These are phyloP conservation scores for Candidula unifasciata DNA, from an alignment of 2,888 invertebrate genomes.

Conservation along the genomic window DNA sequence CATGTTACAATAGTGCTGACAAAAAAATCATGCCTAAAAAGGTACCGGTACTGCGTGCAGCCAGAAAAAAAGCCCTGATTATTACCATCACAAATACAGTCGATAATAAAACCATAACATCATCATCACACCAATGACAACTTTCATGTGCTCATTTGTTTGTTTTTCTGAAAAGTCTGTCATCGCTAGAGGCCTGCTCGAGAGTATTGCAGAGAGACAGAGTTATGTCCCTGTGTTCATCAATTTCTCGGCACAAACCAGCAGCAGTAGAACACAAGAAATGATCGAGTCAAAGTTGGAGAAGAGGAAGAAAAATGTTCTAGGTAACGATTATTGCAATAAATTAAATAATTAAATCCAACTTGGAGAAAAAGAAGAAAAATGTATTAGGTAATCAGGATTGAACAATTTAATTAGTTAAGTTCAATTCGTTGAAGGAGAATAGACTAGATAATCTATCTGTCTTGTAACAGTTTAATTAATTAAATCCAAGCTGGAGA, in stretches of 20 bases:
- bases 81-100: background rate
- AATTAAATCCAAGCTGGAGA: slow-evolving; percentile 89
- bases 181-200: slow-evolving; percentile 87
- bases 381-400: slow-evolving; percentile 81
- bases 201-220: slow-evolving; percentile 82
- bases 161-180: slow-evolving; percentile 81
- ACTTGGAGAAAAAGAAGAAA: slow-evolving; percentile 89
- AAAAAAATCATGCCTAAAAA: too few species aligned
- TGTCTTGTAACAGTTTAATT: too few species aligned
- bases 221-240: slow-evolving; percentile 87
- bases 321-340: slow-evolving; percentile 76
- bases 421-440: too few species aligned
- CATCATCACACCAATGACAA: background rate
- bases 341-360: slow-evolving; percentile 88
- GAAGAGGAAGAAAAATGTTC: slow-evolving; percentile 86
- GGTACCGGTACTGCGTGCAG: too few species aligned
- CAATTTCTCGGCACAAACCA: slow-evolving; percentile 95
- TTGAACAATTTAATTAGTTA: slow-evolving; percentile 84
- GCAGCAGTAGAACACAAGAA: slow-evolving; percentile 88
- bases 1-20: too few species aligned
- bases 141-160: background rate
- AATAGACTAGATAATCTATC: too few species aligned
- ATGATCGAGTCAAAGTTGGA: slow-evolving; percentile 91
- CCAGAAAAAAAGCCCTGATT: too few species aligned
- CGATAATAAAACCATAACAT: background rate